Conservation (phyloP, 2,888 invertebrate genomes). For the Piscicola geometra region DNA sequence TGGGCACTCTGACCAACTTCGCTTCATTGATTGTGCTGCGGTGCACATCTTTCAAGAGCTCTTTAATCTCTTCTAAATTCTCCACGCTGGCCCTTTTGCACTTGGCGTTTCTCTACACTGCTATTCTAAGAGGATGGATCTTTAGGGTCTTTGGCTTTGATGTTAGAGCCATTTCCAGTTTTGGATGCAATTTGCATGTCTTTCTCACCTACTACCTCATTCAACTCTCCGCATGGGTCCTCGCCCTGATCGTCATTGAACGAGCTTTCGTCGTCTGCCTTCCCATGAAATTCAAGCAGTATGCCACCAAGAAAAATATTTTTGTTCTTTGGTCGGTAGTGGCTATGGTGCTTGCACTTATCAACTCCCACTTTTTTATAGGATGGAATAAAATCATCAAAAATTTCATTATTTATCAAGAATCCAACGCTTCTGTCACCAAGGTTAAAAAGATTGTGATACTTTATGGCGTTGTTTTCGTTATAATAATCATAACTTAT, state of each 20-base stretch:
- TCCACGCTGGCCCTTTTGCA: neutral
- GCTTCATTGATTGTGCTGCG: constrained; percentile 8
- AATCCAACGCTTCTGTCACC: too few species aligned
- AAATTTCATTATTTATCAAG: constrained; percentile 25
- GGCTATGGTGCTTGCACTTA: constrained; percentile 18
- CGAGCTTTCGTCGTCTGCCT: constrained; percentile 47
- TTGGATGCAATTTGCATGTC: constrained; percentile 43
- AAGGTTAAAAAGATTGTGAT: too few species aligned
- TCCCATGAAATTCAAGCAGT: constrained; percentile 45
- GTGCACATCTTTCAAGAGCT: constrained; percentile 12
- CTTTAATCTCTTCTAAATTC: constrained; percentile 13
- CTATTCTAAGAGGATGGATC: constrained; percentile 10
- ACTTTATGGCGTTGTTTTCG: too few species aligned
- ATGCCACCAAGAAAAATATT: constrained; percentile 41
- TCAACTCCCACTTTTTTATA: constrained; percentile 33
- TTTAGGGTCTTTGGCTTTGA: neutral
- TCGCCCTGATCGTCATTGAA: constrained; percentile 49
- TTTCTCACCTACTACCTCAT: constrained; percentile 47
- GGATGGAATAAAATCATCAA: constrained; percentile 10
- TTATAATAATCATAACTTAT: neutral
- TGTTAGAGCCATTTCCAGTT: neutral
- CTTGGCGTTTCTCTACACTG: neutral
- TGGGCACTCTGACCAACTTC: constrained; percentile 10
- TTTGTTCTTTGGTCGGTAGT: constrained; percentile 26
- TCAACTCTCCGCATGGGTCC: constrained; percentile 49